phyloP scores from a whole-genome alignment of 2,113 vertebrate genomes.

The Vireo altiloquus region DNA sequence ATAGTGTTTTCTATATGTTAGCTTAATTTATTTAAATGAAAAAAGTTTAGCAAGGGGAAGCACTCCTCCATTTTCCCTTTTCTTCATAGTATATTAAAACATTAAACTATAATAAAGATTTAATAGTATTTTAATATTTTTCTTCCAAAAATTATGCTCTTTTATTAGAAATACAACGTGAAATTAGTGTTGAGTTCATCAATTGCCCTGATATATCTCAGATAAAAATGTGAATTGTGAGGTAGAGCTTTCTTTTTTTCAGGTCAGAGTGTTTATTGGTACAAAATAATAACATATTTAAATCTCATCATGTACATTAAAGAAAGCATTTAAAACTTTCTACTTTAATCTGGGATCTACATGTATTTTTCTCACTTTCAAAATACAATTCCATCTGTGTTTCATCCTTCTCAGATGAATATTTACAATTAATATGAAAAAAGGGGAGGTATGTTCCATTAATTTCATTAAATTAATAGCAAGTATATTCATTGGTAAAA shows the following conservation, averaged over 20 bases:
- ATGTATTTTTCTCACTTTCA: background rate
- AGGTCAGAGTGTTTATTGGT: background rate
- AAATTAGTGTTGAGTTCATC: background rate
- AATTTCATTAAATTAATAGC: background rate
- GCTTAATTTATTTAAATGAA: background rate
- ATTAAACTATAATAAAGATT: background rate
- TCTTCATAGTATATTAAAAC: background rate
- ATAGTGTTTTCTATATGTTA: background rate
- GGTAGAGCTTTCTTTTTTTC: background rate
- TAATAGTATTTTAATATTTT: background rate
- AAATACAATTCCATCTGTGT: background rate
- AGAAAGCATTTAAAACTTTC: background rate
- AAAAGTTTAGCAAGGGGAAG: background rate
- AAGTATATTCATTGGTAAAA: background rate
- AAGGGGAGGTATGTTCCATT: background rate
- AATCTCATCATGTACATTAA: background rate
- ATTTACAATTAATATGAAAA: background rate
- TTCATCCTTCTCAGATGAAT: background rate
- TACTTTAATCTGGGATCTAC: background rate
- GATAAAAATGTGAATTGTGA: background rate
- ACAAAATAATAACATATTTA: background rate
- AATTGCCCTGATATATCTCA: background rate
- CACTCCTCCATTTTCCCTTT: background rate
- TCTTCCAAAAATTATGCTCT: background rate
- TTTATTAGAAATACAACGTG: background rate